Percentiles rank a stretch among this genome's conserved stretches.
Conservation (phyloP, 2,797 vertebrate species). For the Columba guinea region DNA sequence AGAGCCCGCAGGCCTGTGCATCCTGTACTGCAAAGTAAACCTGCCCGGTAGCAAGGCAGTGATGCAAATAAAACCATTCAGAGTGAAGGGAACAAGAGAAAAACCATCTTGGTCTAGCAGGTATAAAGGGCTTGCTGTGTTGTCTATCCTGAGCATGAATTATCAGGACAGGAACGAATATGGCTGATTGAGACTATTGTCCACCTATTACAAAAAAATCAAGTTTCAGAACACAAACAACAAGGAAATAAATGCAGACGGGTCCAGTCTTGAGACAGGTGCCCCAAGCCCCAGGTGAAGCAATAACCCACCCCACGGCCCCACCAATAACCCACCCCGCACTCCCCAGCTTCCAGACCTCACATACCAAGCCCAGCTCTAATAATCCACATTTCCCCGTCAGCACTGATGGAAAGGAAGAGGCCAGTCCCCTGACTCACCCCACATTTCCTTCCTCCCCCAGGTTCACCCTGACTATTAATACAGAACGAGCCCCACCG, state of each 20-base stretch:
- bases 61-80: background rate
- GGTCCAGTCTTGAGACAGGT: background rate
- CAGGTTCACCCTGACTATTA: background rate
- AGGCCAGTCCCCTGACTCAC: background rate
- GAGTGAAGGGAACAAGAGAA: background rate
- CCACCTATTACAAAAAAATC: background rate
- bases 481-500: background rate
- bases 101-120: background rate
- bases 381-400: background rate
- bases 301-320: background rate
- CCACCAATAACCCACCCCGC: background rate
- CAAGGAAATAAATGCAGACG: background rate
- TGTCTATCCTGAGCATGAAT: background rate
- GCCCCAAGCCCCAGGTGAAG: background rate
- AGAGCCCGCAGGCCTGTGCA: background rate
- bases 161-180: background rate
- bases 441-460: conserved; percentile 36
- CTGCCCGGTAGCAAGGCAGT: background rate
- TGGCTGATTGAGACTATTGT: background rate
- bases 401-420: background rate
- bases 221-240: background rate
- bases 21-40: background rate
- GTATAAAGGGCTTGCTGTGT: background rate
- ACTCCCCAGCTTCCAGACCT: background rate
- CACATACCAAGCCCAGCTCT: background rate